Percentiles rank a stretch among this genome's conserved stretches.
phyloP scores from a whole-genome alignment of 2,888 invertebrate genomes.

The Palloptera scutellata region DNA sequence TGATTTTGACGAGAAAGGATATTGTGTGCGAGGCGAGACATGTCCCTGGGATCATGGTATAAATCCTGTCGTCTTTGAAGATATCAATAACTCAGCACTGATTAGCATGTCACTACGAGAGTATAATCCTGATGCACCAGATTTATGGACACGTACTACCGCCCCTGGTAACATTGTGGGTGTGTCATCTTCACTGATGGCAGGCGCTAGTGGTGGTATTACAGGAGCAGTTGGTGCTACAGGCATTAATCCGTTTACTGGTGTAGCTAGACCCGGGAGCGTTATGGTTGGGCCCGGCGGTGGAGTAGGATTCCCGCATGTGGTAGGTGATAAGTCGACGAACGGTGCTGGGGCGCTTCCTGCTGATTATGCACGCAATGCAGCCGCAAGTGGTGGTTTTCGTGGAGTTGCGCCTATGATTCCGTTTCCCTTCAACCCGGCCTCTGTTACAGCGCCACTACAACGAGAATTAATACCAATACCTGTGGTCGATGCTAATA shows the following conservation, averaged over 20 bases:
- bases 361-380: constrained; percentile 53
- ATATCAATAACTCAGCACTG: constrained; percentile 68
- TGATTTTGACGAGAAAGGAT: constrained; percentile 94
- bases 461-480: constrained; percentile 80
- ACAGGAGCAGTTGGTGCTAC: constrained; percentile 44
- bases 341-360: constrained; percentile 45
- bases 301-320: constrained; percentile 40
- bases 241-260: constrained; percentile 59
- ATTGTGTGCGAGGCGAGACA: constrained; percentile 95
- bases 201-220: constrained; percentile 35
- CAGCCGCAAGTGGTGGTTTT: constrained; percentile 51
- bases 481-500: constrained; percentile 70
- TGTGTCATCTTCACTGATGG: constrained; percentile 37
- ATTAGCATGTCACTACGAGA: constrained; percentile 66
- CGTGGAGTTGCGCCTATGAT: constrained; percentile 54
- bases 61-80: constrained; percentile 95
- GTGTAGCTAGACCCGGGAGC: constrained; percentile 54
- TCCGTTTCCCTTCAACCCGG: constrained; percentile 60
- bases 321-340: constrained; percentile 39
- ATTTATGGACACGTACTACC: constrained; percentile 68
- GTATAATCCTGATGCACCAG: constrained; percentile 85
- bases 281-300: constrained; percentile 47
- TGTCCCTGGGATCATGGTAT: constrained; percentile 97
- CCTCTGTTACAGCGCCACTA: constrained; percentile 61
- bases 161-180: constrained; percentile 44